Conservation (phyloP, 2,113 vertebrate species). For the Dromas ardeola region DNA sequence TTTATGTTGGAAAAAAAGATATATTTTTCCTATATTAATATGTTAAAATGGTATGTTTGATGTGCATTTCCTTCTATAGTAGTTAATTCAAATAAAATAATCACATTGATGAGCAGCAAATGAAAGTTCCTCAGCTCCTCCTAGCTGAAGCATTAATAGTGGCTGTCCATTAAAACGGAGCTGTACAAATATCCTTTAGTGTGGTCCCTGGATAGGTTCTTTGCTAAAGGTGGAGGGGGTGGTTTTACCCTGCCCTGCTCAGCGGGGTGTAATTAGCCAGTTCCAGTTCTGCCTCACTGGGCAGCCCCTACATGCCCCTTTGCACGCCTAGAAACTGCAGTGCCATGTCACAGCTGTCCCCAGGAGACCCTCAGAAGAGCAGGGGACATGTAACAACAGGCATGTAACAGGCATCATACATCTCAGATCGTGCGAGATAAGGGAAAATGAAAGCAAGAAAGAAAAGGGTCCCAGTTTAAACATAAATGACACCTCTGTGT, state of each 20-base stretch:
- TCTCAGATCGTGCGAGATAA: background rate
- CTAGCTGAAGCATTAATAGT: background rate
- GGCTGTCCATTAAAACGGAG: background rate
- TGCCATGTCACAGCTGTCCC: background rate
- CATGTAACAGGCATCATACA: background rate
- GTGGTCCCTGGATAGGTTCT: background rate
- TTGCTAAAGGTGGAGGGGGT: background rate
- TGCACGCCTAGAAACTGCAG: too few relatives aligned
- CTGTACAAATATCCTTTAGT: rapidly evolving
- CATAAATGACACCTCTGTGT: background rate
- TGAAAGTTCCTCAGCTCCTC: background rate
- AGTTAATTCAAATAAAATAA: background rate
- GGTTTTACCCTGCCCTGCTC: background rate
- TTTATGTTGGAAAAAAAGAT: background rate
- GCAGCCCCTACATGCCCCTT: background rate
- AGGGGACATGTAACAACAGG: background rate
- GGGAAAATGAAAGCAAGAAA: background rate
- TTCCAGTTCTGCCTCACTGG: background rate
- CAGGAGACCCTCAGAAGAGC: background rate
- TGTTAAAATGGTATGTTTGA: background rate
- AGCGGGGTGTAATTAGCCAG: background rate
- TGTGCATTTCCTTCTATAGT: background rate
- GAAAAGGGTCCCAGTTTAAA: background rate
- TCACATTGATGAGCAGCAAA: background rate
- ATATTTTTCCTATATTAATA: background rate